Percentiles rank a stretch among this genome's conserved stretches.
Evolutionary conservation across 2,888 invertebrate species (phyloP).

Genomic region (Agriopis leucophaearia): DNA sequence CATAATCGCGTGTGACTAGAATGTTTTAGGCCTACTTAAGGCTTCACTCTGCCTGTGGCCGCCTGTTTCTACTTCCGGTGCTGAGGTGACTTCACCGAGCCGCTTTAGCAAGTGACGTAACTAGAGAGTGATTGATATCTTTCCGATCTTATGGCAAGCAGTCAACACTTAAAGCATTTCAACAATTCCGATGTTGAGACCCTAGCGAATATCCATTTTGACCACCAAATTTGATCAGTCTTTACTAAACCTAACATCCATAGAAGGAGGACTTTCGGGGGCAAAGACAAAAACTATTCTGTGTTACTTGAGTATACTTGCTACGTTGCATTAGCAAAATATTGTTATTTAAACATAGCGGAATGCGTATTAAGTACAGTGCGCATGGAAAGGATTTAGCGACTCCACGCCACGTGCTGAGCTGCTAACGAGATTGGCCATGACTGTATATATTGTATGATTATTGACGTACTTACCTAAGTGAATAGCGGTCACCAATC

Average conservation of each 20-base stretch:
- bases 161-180: too few species aligned
- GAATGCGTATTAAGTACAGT: constrained; percentile 15
- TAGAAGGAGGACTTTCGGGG: too few species aligned
- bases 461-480: constrained; percentile 23
- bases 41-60: background rate
- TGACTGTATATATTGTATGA: constrained; percentile 52
- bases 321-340: too few species aligned
- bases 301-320: too few species aligned
- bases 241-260: too few species aligned
- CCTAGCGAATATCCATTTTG: too few species aligned
- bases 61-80: constrained; percentile 24
- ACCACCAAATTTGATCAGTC: too few species aligned
- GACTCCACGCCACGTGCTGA: constrained; percentile 51
- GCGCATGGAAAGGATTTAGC: constrained; percentile 56
- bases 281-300: too few species aligned
- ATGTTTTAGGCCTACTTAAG: constrained; percentile 21
- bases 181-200: too few species aligned
- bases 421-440: constrained; percentile 71
- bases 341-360: background rate
- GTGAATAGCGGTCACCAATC: constrained; percentile 6
- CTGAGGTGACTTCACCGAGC: constrained; percentile 23
- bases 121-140: constrained; percentile 13
- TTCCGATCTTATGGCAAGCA: constrained; percentile 6
- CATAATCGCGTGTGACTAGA: constrained; percentile 26
- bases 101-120: constrained; percentile 26